Conservation (phyloP, 2,113 vertebrate genomes). For the Sapajus apella region DNA sequence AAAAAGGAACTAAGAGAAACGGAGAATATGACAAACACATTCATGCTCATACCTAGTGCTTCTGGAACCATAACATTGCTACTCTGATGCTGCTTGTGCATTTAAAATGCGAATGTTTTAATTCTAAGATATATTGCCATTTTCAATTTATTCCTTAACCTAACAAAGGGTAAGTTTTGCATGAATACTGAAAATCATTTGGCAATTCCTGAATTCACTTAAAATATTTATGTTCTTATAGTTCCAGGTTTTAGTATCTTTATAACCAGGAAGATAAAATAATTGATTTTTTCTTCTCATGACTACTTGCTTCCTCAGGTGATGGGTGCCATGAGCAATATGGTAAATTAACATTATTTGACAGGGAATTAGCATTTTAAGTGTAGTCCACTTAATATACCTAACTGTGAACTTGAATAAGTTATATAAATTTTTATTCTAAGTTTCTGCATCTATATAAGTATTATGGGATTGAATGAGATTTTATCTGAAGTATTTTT, state of each 20-base stretch:
- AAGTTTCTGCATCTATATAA: neutral
- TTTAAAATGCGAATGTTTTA: neutral
- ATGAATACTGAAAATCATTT: neutral
- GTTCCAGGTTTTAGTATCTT: neutral
- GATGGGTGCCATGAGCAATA: neutral
- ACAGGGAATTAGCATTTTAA: neutral
- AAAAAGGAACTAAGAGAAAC: neutral
- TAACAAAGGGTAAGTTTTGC: neutral
- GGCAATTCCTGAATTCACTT: neutral
- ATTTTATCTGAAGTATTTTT: slow-evolving; percentile 6
- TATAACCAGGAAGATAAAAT: neutral
- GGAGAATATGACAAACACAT: too few species aligned
- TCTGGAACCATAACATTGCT: too few species aligned
- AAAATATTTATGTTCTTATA: neutral
- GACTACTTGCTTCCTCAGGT: neutral
- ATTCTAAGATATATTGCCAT: neutral
- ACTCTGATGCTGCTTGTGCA: neutral
- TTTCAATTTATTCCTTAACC: neutral
- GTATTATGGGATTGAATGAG: neutral
- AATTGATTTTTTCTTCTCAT: neutral
- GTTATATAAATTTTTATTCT: neutral
- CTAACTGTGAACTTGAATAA: neutral
- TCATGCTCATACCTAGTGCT: neutral
- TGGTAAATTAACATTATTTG: neutral
- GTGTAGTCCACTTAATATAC: neutral